Base-by-base conservation (phyloP, 2,888 invertebrate genomes). In the Stictocephala bisonia region DNA sequence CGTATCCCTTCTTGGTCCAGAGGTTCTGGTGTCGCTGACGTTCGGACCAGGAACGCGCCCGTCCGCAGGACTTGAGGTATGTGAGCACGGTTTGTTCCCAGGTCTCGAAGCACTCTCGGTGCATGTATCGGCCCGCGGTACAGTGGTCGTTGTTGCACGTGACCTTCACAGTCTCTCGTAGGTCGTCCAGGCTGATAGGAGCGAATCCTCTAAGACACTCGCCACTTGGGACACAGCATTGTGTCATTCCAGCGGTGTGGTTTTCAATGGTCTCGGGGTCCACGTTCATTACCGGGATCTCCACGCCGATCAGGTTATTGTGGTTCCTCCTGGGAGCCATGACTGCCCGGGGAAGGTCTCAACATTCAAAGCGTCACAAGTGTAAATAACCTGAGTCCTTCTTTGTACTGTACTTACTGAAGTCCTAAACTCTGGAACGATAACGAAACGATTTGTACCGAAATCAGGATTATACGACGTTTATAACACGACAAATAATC, bases 1-100 rank as follows among this genome's bases (percentile, higher is more conserved):
- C 97, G 86, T 97, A 97, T 69, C 97, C 97, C 85, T 97, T 97
- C 85, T 97, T 97, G 72, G 97, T 96, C 98, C 98, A 98, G 74
- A 98, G 86, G 85, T 97, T 97, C 86, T 97, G 97, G 80, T 93
- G 90, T 27, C 97, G 89, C 84, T 97, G 97, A 73, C 96, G 89
- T 83, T 97, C 97, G 40, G 96, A 96, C 97, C 97, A 97, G 78
- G 94, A 94, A 22, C 97, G 88, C 2, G 97, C 96, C 35, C 97
- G 87, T 64, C 96, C 96, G 85, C 95, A 95, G 35, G 94, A 92
- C 84, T 96, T 94, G 75, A 98, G 87, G 82, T 94, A 95, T 68
- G 93, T 91, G 79, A 97, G 87, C 73, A 97, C 93, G 40, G 92
- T 89, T 84, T 91, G 91, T 85, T 98, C 97, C 96, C 96, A 98